A percentile compares a stretch with the other conserved stretches of the same genome.
Evolutionary conservation across 2,888 invertebrate genomes (phyloP).

Genomic region (Augiades crinisus): DNA sequence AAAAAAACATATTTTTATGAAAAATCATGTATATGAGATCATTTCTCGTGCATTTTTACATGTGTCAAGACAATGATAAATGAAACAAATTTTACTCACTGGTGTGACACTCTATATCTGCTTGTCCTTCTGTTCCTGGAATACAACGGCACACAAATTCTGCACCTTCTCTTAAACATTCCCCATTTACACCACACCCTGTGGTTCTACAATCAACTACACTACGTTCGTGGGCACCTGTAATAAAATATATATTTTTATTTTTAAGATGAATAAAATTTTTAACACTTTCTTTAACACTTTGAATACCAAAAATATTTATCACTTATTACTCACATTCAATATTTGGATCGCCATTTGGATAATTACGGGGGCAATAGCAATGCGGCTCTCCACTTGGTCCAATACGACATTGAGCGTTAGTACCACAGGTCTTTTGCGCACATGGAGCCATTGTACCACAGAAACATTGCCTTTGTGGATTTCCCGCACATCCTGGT

Average conservation of each 20-base stretch:
- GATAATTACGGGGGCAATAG: constrained; percentile 91
- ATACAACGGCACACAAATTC: constrained; percentile 92
- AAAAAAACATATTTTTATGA: too few relatives aligned
- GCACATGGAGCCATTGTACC: constrained; percentile 89
- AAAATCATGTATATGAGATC: constrained; percentile 22
- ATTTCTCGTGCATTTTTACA: constrained; percentile 76
- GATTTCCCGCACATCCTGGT: constrained; percentile 90
- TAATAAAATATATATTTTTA: constrained; percentile 5
- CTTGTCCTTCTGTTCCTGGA: constrained; percentile 87
- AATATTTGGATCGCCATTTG: constrained; percentile 91
- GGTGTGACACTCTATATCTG: constrained; percentile 86
- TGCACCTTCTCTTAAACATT: constrained; percentile 91
- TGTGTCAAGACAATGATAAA: constrained; percentile 46
- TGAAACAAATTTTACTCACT: constrained; percentile 57
- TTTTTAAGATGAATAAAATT: too few relatives aligned
- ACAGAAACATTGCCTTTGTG: constrained; percentile 90
- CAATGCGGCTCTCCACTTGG: constrained; percentile 88
- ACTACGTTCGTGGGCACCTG: constrained; percentile 82
- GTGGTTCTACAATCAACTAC: constrained; percentile 90
- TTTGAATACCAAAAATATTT: too few relatives aligned
- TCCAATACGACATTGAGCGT: constrained; percentile 89
- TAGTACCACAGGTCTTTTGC: constrained; percentile 89
- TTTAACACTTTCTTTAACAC: too few relatives aligned
- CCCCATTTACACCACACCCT: constrained; percentile 92
- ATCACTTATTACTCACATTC: constrained; percentile 86